A percentile compares a stretch with the other conserved stretches of the same genome.
Evolutionary conservation across 1,140 invertebrate genomes (phyloP).

Genomic region (Papilio glaucus): DNA sequence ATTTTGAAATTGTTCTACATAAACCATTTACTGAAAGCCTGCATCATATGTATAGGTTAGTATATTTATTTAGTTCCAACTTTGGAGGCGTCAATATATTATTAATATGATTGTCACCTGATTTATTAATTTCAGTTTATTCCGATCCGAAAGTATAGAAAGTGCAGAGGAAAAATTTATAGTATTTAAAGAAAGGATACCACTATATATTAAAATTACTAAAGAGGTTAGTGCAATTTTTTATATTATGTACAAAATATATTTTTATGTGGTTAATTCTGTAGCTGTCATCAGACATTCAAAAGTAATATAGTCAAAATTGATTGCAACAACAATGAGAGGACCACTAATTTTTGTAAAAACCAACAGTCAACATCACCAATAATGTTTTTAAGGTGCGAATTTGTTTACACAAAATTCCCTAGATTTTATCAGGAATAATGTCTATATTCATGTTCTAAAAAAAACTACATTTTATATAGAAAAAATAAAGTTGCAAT

Average conservation of each 20-base stretch:
- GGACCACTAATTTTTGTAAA: no score
- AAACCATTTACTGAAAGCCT: constrained; percentile 87
- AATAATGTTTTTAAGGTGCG: no score
- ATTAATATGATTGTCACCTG: background rate
- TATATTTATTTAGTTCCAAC: constrained; percentile 38
- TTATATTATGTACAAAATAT: background rate
- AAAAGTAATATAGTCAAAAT: no score
- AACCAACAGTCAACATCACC: no score
- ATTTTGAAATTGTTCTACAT: constrained; percentile 90
- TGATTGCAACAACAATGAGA: no score
- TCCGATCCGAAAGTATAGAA: constrained; percentile 86
- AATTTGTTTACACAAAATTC: no score
- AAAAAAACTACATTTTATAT: no score
- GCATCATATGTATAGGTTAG: constrained; percentile 87
- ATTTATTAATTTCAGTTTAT: constrained; percentile 87
- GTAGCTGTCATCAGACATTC: no score
- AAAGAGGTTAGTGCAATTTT: constrained; percentile 85
- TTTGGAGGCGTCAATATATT: constrained; percentile 5
- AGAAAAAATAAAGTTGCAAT: no score
- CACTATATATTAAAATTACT: constrained; percentile 87
- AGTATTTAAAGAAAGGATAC: constrained; percentile 89
- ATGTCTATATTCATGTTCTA: no score
- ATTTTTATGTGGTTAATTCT: background rate
- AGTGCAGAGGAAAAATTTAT: constrained; percentile 88
- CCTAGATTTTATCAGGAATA: no score